Base-by-base conservation (phyloP, 2,797 vertebrate species). In the Urophycis tenuis region DNA sequence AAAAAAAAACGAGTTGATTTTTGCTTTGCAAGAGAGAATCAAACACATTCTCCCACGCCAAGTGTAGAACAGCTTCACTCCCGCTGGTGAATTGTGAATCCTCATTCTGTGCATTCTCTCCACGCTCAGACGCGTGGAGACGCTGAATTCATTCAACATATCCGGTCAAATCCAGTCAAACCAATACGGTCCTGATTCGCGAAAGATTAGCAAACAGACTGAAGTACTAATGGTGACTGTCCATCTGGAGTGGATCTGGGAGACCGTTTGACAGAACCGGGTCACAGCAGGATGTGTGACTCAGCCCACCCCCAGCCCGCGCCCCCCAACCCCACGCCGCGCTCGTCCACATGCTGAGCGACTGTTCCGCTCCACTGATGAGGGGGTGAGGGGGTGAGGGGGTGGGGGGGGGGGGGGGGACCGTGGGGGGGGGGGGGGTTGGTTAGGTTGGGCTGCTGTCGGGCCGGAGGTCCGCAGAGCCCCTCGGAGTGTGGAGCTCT, bases 231-330 rank as follows among this genome's bases (percentile, higher is more conserved):
- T n/a, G n/a, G 53, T 29, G n/a, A 11, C 53, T n/a, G 3, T 64
- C 25, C 53, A 64, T 17, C 17, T 30, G 49, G 34, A 73, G 31
- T 34, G 4, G 75, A 17, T 31, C 53, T n/a, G 30, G 19, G 32
- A 35, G 74, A 32, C 34, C 5, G 53, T 31, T 45, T 81, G 19
- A 80, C 67, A 75, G 69, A 39, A 0, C 22, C 31, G 25, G 74
- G 35, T 79, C 79, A 45, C 10, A 45, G 41, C 71, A 75, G 35
- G 45, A 77, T 33, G 30, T 75, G 22, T 25, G 69, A 31, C 30
- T 12, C 69, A 29, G 0, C 30, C 25, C 67, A 3, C 11, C 30
- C 7, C 4, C 53, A 10, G 10, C 9, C 53, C n/a, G 5, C 49
- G 3, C 19, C 49, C 49, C 35, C 35, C 35, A 36, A 41, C 39